Conservation (phyloP, 2,113 vertebrate species). For the Willisornis vidua region DNA sequence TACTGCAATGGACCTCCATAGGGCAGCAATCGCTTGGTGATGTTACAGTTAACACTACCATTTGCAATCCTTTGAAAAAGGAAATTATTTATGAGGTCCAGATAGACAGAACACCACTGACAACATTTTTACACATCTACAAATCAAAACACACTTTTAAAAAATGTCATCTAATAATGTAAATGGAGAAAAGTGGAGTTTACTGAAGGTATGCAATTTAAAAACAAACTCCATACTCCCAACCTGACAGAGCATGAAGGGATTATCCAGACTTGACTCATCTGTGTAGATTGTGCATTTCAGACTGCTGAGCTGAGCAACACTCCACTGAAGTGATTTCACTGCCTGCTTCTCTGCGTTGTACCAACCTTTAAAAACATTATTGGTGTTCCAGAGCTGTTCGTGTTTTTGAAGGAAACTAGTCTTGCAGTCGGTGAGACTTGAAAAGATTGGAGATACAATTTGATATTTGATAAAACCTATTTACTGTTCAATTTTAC, state of each 20-base stretch:
- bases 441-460: not conserved
- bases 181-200: not conserved
- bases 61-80: not conserved
- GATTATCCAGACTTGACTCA: conserved; percentile 58
- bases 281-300: conserved; percentile 43
- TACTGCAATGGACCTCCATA: not conserved
- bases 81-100: not conserved
- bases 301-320: conserved; percentile 20
- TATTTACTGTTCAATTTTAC: not conserved
- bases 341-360: not conserved
- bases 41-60: not conserved
- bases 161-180: not conserved
- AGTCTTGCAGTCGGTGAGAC: not conserved
- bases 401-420: not conserved
- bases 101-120: not conserved
- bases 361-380: not conserved
- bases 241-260: conserved; percentile 38
- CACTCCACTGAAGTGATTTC: not conserved
- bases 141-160: not conserved
- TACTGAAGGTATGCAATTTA: not conserved
- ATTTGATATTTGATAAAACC: not conserved
- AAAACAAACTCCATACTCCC: not conserved
- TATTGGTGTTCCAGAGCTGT: not conserved
- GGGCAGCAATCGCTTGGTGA: not conserved
- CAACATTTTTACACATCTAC: not conserved